Percentiles rank a stretch among this genome's conserved stretches.
Conservation (phyloP, 2,888 invertebrate species). For the Troides oblongomaculatus region DNA sequence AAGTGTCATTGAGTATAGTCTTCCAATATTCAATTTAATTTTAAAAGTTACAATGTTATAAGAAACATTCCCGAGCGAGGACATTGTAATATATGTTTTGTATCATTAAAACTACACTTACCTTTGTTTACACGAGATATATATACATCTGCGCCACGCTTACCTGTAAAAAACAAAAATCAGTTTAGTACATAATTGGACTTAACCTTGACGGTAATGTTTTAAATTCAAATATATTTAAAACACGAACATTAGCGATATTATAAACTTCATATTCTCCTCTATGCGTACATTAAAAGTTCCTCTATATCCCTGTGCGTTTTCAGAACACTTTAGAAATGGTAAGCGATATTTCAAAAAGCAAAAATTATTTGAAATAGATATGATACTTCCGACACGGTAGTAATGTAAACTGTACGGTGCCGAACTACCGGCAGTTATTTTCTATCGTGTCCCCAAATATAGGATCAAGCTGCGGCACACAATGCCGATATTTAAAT, state of each 20-base stretch:
- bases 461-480: constrained; percentile 8
- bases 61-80: too few relatives aligned
- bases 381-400: neutral
- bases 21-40: neutral
- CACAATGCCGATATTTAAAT: constrained; percentile 27
- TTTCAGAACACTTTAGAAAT: neutral
- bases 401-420: neutral
- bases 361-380: neutral
- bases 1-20: too few relatives aligned
- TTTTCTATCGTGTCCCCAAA: constrained; percentile 9
- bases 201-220: neutral
- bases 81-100: neutral
- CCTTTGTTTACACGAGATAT: neutral
- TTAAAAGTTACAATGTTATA: neutral
- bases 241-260: neutral
- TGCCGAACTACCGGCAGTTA: constrained; percentile 5
- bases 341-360: neutral
- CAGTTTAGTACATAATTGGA: neutral
- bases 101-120: neutral
- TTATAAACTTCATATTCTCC: neutral
- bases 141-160: neutral
- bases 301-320: neutral
- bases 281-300: neutral
- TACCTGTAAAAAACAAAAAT: neutral
- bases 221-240: neutral